Evolutionary conservation across 2,888 invertebrate genomes (phyloP), one percentile per base, ranked within the genome.

Genomic region (Calliopum simillimum): DNA sequence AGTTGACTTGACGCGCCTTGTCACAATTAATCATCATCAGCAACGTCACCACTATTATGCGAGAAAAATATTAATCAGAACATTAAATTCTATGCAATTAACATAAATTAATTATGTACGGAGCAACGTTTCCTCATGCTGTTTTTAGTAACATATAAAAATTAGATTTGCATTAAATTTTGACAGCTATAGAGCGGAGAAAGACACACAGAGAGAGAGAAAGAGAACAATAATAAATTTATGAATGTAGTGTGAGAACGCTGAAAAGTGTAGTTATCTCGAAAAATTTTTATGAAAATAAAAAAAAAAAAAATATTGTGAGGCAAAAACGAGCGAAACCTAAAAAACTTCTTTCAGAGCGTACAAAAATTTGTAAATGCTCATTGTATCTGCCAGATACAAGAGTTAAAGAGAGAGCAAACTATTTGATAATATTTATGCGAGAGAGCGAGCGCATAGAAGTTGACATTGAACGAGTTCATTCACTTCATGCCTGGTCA

Each of bases 391-490:
- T 16, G 12, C 49, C 33, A 33, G 19, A 49, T 19, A 4, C 49
- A 19, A 19, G 51, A 11, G 51, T 16, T 21, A 16, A 51, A 21
- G n/a, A 21, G 51, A 56, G 25, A 21, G 55, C 21, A 56, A 25
- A 56, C 55, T 19, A 21, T 49, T 49, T 49, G n/a, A 62, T 55
- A 71, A 64, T 62, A 69, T 3, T 12, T 58, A 16, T 25, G 23
- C 44, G 63, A 56, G 63, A 25, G 72, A 73, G 68, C 55, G 59
- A 59, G 69, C 64, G 13, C 11, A 14, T 8, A 23, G 16, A 68
- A 76, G 78, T 82, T 85, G 85, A 85, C 86, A 86, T 86, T 86
- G 86, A 86, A 86, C 84, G 85, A 84, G 85, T 86, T 86, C 85
- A 86, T 86, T 86, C 86, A 85, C 85, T 80, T 81, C 81, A 76